These are phyloP conservation scores for Gallinago undulata DNA, from an alignment of 2,113 vertebrate species.

Conservation along the genomic window DNA sequence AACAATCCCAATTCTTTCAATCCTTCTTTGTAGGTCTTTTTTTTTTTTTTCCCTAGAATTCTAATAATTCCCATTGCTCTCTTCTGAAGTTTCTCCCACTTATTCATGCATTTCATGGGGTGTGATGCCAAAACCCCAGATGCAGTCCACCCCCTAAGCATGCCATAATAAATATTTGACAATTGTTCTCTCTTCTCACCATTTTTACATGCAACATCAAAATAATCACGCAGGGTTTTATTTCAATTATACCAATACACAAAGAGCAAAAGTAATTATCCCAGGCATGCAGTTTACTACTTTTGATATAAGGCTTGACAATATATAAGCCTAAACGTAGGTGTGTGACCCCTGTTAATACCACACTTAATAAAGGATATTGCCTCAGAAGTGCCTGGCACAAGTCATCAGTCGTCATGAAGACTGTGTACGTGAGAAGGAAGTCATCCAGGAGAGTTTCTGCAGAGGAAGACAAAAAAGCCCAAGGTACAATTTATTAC, in stretches of 20 bases:
- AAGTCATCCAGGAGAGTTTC: slow-evolving; percentile 95
- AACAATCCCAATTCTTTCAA: neutral
- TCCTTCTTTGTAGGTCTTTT: neutral
- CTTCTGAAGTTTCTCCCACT: neutral
- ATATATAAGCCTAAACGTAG: neutral
- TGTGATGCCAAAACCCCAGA: neutral
- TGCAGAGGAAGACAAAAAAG: slow-evolving; percentile 72
- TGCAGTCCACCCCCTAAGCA: neutral
- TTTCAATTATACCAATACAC: neutral
- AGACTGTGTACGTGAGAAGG: slow-evolving; percentile 93
- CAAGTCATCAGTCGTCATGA: slow-evolving; percentile 95
- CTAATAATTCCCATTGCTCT: neutral
- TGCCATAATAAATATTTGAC: neutral
- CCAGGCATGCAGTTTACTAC: neutral
- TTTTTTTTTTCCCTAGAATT: neutral
- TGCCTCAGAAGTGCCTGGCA: slow-evolving; percentile 94
- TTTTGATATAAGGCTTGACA: neutral
- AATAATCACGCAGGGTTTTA: fast-evolving
- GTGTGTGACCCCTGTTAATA: neutral
- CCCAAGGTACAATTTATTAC: neutral
- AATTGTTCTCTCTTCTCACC: neutral
- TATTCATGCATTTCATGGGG: neutral
- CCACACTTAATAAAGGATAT: slow-evolving; percentile 86
- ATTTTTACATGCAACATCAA: neutral
- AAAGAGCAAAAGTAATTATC: neutral